Conservation (phyloP, 2,797 vertebrate species). For the Sebastolobus alascanus region DNA sequence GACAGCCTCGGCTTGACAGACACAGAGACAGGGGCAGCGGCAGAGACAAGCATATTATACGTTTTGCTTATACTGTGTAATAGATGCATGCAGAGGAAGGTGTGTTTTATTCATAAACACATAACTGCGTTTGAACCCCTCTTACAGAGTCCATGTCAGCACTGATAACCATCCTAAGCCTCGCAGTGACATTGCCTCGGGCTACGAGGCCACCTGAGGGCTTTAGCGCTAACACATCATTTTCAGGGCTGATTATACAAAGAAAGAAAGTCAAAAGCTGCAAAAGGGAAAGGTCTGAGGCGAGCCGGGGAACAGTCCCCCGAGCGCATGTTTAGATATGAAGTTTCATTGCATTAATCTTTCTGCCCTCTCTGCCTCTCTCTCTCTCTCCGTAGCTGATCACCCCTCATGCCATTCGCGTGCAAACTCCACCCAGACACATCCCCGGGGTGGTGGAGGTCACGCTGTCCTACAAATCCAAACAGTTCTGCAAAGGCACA, state of each 20-base stretch:
- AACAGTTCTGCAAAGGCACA: slow-evolving; percentile 99
- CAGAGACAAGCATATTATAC: slow-evolving; percentile 60
- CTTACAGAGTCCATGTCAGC: slow-evolving; percentile 72
- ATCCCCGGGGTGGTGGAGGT: slow-evolving; percentile 97
- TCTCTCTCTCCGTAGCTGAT: slow-evolving; percentile 87
- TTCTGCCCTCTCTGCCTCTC: slow-evolving; percentile 52
- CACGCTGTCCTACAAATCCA: slow-evolving; percentile 99
- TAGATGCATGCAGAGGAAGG: slow-evolving; percentile 64
- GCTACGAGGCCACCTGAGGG: slow-evolving; percentile 77
- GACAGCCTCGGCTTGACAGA: slow-evolving; percentile 74
- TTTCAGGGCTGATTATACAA: slow-evolving; percentile 77
- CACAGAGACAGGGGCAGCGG: slow-evolving; percentile 68
- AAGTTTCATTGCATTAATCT: slow-evolving; percentile 68
- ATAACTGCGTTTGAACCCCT: slow-evolving; percentile 77
- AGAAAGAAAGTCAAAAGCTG: slow-evolving; percentile 73
- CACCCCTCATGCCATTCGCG: slow-evolving; percentile 97
- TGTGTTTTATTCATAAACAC: slow-evolving; percentile 81
- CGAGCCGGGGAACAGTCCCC: slow-evolving; percentile 37
- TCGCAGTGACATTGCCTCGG: slow-evolving; percentile 80
- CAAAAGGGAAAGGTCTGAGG: slow-evolving; percentile 57
- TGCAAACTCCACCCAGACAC: slow-evolving; percentile 94
- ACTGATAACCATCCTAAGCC: slow-evolving; percentile 77
- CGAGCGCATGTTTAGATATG: slow-evolving; percentile 54
- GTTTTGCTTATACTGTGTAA: slow-evolving; percentile 63
- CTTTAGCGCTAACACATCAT: slow-evolving; percentile 67